phyloP scores from a whole-genome alignment of 2,888 invertebrate genomes.

The Drosophila setosimentum region DNA sequence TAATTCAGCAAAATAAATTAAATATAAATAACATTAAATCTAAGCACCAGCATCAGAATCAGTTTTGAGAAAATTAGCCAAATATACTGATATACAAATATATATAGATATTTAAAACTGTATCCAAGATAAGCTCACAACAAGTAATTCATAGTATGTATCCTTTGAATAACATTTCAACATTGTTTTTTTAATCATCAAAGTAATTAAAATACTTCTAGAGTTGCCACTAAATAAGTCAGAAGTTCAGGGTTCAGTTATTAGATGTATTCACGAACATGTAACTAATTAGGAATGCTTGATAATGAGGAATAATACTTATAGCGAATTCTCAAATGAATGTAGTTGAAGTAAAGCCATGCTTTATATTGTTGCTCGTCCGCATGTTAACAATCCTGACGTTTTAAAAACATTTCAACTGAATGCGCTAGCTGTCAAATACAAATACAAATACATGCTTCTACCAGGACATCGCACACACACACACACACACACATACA shows the following conservation, averaged over 20 bases:
- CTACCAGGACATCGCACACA: not conserved
- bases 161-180: too few relatives aligned
- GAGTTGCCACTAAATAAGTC: not conserved
- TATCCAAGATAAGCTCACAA: too few relatives aligned
- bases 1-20: not conserved
- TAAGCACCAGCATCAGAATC: not conserved
- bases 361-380: not conserved
- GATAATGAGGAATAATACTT: not conserved
- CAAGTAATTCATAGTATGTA: too few relatives aligned
- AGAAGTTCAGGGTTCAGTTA: too few relatives aligned
- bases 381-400: not conserved
- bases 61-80: not conserved
- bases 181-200: too few relatives aligned
- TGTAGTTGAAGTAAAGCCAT: not conserved
- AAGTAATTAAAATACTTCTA: not conserved
- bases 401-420: constrained; percentile 17
- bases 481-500: not conserved
- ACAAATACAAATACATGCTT: constrained; percentile 11
- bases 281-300: not conserved
- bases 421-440: constrained; percentile 26
- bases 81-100: too few relatives aligned
- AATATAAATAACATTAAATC: not conserved
- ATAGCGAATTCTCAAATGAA: not conserved
- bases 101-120: too few relatives aligned
- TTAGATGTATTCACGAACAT: not conserved